Conservation (phyloP, 1,140 invertebrate species). For the Antheraea mylitta region DNA sequence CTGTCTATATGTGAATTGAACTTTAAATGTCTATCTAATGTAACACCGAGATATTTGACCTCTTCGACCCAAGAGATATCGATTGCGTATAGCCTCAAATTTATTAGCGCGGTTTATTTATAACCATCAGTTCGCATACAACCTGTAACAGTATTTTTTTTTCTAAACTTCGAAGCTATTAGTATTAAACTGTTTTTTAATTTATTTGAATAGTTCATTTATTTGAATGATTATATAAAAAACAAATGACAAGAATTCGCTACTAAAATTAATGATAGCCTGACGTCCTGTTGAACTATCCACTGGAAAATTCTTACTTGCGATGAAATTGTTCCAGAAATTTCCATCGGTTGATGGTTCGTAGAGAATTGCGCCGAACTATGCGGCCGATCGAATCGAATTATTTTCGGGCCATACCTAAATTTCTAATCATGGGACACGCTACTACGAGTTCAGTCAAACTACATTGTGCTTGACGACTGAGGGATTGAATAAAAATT, state of each 20-base stretch:
- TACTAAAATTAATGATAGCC: background rate
- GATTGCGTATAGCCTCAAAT: too few species aligned
- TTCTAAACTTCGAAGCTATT: too few species aligned
- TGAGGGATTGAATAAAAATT: too few species aligned
- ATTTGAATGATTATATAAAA: background rate
- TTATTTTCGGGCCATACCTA: conserved; percentile 20
- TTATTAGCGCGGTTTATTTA: too few species aligned
- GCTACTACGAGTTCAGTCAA: background rate
- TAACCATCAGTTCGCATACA: too few species aligned
- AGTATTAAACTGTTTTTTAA: too few species aligned
- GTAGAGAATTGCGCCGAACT: conserved; percentile 1
- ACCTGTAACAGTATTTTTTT: too few species aligned
- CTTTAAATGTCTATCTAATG: too few species aligned
- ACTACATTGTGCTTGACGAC: background rate
- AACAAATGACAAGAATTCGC: background rate
- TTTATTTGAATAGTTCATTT: too few species aligned
- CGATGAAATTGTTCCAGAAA: conserved; percentile 4
- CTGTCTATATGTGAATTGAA: too few species aligned
- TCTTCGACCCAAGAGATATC: too few species aligned
- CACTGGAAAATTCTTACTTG: background rate
- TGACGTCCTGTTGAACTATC: background rate
- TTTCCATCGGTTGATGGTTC: conserved; percentile 1
- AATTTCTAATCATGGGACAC: conserved; percentile 12
- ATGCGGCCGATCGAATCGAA: conserved; percentile 19
- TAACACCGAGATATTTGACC: too few species aligned